Conservation (phyloP, 2,888 invertebrate genomes). For the Epinotia bilunana region DNA sequence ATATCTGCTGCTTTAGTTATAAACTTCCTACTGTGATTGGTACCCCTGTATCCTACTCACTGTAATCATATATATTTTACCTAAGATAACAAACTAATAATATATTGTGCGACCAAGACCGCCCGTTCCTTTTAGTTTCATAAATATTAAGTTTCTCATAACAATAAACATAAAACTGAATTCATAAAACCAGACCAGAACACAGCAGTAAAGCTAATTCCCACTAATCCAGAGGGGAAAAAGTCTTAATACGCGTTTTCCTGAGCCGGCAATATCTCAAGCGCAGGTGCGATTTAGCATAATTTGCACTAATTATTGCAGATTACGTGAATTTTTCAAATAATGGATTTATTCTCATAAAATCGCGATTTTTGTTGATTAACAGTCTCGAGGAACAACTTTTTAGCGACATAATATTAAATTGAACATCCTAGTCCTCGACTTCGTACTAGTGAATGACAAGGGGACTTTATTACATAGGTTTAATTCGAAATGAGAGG, state of each 20-base stretch:
- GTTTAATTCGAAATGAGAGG: too few species aligned
- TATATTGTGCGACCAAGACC: background rate
- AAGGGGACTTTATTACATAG: too few species aligned
- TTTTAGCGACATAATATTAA: background rate
- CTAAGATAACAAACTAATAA: background rate
- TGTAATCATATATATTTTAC: background rate
- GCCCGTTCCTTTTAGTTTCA: background rate
- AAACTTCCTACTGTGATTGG: too few species aligned
- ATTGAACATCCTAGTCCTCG: too few species aligned
- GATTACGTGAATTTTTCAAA: slow-evolving; percentile 74
- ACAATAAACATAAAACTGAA: slow-evolving; percentile 2
- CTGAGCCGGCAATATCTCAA: slow-evolving; percentile 44
- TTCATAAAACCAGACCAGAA: slow-evolving; percentile 6
- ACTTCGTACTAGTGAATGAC: too few species aligned
- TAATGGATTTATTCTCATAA: slow-evolving; percentile 10
- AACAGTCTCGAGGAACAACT: background rate
- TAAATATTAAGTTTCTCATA: background rate
- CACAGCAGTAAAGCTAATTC: slow-evolving; percentile 23
- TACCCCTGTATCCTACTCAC: background rate
- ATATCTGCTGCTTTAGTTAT: too few species aligned
- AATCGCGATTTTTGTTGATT: background rate
- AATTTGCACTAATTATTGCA: slow-evolving; percentile 75
- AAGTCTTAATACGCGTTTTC: slow-evolving; percentile 14
- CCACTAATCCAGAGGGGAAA: slow-evolving; percentile 26
- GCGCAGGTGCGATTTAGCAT: slow-evolving; percentile 75